Evolutionary conservation across 2,888 invertebrate species (phyloP), one percentile per base, ranked within the genome.

Genomic region (Eupsilia transversa): DNA sequence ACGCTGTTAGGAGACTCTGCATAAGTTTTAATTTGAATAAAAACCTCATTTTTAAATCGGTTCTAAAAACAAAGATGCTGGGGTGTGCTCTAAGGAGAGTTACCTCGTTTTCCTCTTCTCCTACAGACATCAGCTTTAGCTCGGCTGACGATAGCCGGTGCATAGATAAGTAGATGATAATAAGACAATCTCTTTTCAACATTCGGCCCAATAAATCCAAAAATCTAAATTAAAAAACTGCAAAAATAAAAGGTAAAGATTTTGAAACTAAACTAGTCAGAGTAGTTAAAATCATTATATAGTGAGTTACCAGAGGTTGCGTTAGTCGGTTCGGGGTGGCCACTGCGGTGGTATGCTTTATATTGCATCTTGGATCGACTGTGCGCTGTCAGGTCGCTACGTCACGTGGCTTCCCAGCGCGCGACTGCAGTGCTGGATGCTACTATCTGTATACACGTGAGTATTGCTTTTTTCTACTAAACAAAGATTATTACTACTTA

Each of bases 381-480:
- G 96, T 96, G 96, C 96, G 96, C 96, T 96, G 95, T 94, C 94
- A 94, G 96, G 96, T 96, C 96, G 96, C 96, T 96, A 96, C 96
- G 96, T 96, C 94, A 95, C 96, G 96, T 96, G 96, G 96, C 96
- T 96, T 95, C 96, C 96, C 96, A 94, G 96, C 96, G 96, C 96
- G 95, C 96, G 94, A 95, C 95, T 96, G 87, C 96, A 95, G 96
- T 96, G 96, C 97, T 97, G 97, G 97, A 97, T 97, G 97, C 97
- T 97, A 97, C 97, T 97, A 97, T 97, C 97, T 97, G 96, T 97
- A 97, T 97, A 96, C 97, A 97, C 97, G 97, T 97, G 91, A 97
- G 97, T 97, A 94, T 79, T 68, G 9, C 60, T 85, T 83, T 77
- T 69, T 83, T 74, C 72, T 72, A 75, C 71, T 75, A n/a, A 72